Conservation (phyloP, 2,113 vertebrate genomes). For the Callionymus lyra region DNA sequence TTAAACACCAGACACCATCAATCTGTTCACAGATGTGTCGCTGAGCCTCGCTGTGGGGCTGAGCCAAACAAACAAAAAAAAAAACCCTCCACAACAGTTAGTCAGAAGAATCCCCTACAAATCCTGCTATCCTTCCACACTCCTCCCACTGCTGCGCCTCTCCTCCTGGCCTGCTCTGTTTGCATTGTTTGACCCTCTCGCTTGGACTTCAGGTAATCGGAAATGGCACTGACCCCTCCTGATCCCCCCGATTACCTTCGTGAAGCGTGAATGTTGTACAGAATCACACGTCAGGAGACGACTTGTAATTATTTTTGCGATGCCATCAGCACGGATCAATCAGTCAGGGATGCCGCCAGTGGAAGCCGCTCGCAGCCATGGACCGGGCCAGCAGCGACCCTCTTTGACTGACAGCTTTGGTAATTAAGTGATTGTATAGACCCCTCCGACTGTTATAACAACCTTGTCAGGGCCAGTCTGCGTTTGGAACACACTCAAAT, state of each 20-base stretch:
- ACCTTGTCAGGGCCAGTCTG: slow-evolving; percentile 93
- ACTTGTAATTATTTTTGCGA: slow-evolving; percentile 93
- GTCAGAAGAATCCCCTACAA: too few relatives aligned
- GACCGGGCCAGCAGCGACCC: slow-evolving; percentile 71
- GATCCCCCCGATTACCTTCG: slow-evolving; percentile 85
- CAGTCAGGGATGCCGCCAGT: slow-evolving; percentile 77
- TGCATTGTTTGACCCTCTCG: slow-evolving; percentile 69
- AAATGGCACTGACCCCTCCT: slow-evolving; percentile 92
- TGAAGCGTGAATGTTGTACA: slow-evolving; percentile 85
- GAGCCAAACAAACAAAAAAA: too few relatives aligned
- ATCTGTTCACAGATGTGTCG: too few relatives aligned
- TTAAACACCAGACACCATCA: too few relatives aligned
- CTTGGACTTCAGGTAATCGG: slow-evolving; percentile 83
- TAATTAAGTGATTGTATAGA: slow-evolving; percentile 98
- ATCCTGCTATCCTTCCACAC: slow-evolving; percentile 6
- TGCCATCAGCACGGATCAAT: slow-evolving; percentile 96
- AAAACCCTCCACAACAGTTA: slow-evolving; percentile 2
- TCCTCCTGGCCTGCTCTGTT: slow-evolving; percentile 32
- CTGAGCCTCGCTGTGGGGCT: too few relatives aligned
- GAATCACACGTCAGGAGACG: slow-evolving; percentile 94
- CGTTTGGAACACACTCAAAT: slow-evolving; percentile 81
- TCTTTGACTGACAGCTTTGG: slow-evolving; percentile 94
- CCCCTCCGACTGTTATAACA: slow-evolving; percentile 89
- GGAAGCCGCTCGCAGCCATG: slow-evolving; percentile 82
- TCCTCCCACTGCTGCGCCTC: slow-evolving; percentile 12